Evolutionary conservation across 2,888 invertebrate species (phyloP), one percentile per base, ranked within the genome.

Genomic region (Caenorhabditis virilis): DNA sequence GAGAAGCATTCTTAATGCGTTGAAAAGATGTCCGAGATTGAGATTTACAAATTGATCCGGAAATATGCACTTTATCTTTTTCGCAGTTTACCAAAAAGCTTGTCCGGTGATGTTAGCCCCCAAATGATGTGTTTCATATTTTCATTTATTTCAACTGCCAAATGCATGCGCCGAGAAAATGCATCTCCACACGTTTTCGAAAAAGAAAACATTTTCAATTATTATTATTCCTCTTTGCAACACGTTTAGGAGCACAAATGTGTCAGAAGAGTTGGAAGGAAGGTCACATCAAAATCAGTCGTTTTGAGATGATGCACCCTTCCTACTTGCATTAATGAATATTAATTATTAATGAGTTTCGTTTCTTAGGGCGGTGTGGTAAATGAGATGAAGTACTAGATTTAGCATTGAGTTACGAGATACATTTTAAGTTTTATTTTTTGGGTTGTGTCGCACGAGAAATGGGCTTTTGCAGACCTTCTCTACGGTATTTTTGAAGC

Each of bases 321-420:
- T 33, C 55, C 55, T 33, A 54, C 50, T 61, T 61, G 46, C 53
- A 57, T 57, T 57, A 63, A 63, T 63, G 51, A 63, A 50, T 57
- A 63, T 63, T 57, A 63, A 63, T 63, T 45, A 63, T 63, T 63
- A 63, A 63, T 63, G 63, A 63, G 63, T 49, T 50, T 45, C 36
- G 5, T 5, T 9, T 36, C 13, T 30, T 30, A 13, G 30, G n/a
- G n/a, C 30, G 30, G 30, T 30, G 30, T 13, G 30, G 30, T 30
- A 41, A 22, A 49, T 42, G 53, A 61, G 55, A 53, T 63, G 42
- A 57, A 62, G 56, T 57, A 47, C 43, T 57, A 53, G 52, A 57
- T 63, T 57, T 49, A 48, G 49, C 53, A 49, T 57, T 52, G 5
- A 26, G 16, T 20, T 35, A n/a, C 38, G 36, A 22, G 63, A 48